Evolutionary conservation across 2,888 invertebrate genomes (phyloP).

Genomic region (Hymenopus coronatus): DNA sequence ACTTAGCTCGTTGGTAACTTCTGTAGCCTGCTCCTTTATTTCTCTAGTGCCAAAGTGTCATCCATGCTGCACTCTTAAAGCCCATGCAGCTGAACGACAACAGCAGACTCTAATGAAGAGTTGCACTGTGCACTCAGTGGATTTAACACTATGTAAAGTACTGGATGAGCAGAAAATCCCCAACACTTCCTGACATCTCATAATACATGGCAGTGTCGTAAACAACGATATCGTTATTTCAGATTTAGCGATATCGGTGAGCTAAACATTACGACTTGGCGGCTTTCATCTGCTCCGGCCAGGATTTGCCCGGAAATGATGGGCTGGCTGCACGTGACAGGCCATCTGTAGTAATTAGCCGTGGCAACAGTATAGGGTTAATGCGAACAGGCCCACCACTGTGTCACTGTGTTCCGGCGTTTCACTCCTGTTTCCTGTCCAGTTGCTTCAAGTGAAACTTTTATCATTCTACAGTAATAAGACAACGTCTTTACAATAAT

Average conservation of each 20-base stretch:
- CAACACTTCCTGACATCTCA: neutral
- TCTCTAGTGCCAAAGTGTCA: too few species aligned
- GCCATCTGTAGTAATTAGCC: neutral
- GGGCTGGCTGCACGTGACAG: neutral
- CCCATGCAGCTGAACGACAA: too few species aligned
- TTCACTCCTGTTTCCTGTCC: too few species aligned
- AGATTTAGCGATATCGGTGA: neutral
- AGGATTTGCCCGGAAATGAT: neutral
- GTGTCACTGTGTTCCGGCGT: too few species aligned
- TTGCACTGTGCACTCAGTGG: neutral
- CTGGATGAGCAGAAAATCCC: neutral
- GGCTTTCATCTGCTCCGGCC: neutral
- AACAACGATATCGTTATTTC: neutral
- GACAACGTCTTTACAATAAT: too few species aligned
- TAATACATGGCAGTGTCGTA: neutral
- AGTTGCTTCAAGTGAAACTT: too few species aligned
- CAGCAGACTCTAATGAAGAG: neutral
- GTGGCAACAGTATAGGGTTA: neutral
- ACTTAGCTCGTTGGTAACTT: too few species aligned
- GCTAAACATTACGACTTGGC: neutral
- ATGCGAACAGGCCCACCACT: neutral
- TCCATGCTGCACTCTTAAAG: neutral
- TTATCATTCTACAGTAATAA: too few species aligned
- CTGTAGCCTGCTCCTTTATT: too few species aligned
- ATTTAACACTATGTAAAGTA: neutral